Percentiles rank a stretch among this genome's conserved stretches.
Evolutionary conservation across 2,113 vertebrate genomes (phyloP).

Genomic region (Hemiscyllium ocellatum): DNA sequence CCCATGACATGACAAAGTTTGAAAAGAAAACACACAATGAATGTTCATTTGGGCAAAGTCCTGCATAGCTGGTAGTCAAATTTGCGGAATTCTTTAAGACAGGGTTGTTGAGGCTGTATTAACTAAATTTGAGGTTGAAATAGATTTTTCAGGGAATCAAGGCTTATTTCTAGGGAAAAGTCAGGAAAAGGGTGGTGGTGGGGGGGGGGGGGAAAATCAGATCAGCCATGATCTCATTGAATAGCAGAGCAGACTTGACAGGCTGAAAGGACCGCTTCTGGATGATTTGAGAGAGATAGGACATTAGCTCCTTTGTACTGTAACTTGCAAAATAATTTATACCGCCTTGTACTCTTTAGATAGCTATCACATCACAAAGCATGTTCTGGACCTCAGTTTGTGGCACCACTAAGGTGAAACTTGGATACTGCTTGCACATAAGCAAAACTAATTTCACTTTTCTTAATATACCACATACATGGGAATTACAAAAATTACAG

Average conservation of each 20-base stretch:
- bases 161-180: no score
- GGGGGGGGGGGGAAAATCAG: no score
- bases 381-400: no score
- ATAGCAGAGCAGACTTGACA: no score
- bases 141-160: no score
- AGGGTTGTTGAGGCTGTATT: no score
- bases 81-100: no score
- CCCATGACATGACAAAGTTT: neutral
- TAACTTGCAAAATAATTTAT: neutral
- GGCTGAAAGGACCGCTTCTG: neutral
- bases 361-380: neutral
- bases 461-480: neutral
- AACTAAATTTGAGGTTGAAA: no score
- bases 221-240: no score
- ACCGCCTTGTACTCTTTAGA: neutral
- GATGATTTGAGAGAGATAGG: neutral
- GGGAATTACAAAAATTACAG: neutral
- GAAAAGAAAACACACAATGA: neutral
- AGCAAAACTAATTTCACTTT: neutral
- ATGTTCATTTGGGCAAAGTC: neutral
- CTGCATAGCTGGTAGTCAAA: neutral
- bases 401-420: neutral
- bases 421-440: neutral
- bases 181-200: no score
- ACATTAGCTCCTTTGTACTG: neutral